Evolutionary conservation across 2,888 invertebrate species (phyloP), one percentile per base, ranked within the genome.

Genomic region (Morpho helenor): DNA sequence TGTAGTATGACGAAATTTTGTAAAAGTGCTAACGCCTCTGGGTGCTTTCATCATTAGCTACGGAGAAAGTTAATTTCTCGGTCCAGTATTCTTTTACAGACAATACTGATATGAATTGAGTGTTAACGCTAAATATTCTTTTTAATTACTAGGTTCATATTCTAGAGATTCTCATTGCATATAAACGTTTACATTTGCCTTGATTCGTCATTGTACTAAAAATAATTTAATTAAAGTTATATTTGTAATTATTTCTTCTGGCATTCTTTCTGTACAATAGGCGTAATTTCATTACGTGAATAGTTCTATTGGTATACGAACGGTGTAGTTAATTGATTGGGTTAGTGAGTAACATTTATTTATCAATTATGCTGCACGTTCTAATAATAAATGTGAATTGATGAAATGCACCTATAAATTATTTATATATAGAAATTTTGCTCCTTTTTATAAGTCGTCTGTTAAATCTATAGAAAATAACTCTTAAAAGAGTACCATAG

Each of bases 301-400:
- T 80, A 73, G 75, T 72, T 76, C 70, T 72, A 79, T 77, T 68
- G 74, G 70, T 72, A 67, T 71, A 69, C 64, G 70, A 66, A 69
- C 69, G 68, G 70, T 68, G 69, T 67, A 71, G 74, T 79, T 80
- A 82, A 84, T 82, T 82, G 76, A 79, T 76, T 80, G 74, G 75
- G 72, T 72, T 77, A 76, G 80, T 82, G 78, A 78, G 75, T 76
- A 71, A 68, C 69, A 72, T 70, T 70, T 70, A 74, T 75, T 75
- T 69, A 73, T 76, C 53, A 57, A 56, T 52, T 55, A 52, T 52
- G 52, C 56, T 56, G 52, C 54, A 45, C 53, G 46, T 50, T 59
- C 9, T 41, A 31, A 47, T 46, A 8, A 50, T 40, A 16, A 46
- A 39, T 8, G 23, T 47, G 7, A 43, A 22, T 9, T 40, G 22